Evolutionary conservation across 2,888 invertebrate species (phyloP).

Genomic region (Cantharis flavilabris): DNA sequence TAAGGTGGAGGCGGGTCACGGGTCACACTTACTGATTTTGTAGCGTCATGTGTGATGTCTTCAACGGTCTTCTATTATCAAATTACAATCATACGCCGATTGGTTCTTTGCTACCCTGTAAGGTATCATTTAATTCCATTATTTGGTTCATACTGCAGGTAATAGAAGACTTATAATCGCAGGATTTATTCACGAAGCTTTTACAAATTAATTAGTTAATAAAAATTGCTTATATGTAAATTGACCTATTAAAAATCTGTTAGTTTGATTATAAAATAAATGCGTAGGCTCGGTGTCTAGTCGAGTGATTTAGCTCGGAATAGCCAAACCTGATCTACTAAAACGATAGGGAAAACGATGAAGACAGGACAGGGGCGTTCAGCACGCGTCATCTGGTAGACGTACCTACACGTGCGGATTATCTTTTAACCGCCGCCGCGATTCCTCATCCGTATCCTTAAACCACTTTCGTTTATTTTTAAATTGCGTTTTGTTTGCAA

Average conservation of each 20-base stretch:
- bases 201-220: neutral
- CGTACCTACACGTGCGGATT: constrained; percentile 40
- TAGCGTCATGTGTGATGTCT: constrained; percentile 39
- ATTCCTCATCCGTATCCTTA: constrained; percentile 41
- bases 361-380: constrained; percentile 32
- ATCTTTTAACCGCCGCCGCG: constrained; percentile 41
- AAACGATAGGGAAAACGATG: constrained; percentile 29
- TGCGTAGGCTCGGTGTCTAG: neutral
- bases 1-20: constrained; percentile 30
- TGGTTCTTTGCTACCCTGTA: constrained; percentile 28
- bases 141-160: neutral
- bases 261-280: constrained; percentile 8
- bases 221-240: neutral
- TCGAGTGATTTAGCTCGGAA: constrained; percentile 28
- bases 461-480: constrained; percentile 26
- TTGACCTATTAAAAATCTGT: neutral
- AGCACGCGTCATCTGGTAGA: constrained; percentile 44
- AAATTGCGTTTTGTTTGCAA: constrained; percentile 6
- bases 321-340: constrained; percentile 25
- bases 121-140: constrained; percentile 24
- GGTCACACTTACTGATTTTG: constrained; percentile 40
- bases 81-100: constrained; percentile 38
- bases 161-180: constrained; percentile 17
- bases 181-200: constrained; percentile 11
- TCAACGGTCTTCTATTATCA: constrained; percentile 40